phyloP scores from a whole-genome alignment of 2,113 vertebrate genomes.

The Clupea harengus region DNA sequence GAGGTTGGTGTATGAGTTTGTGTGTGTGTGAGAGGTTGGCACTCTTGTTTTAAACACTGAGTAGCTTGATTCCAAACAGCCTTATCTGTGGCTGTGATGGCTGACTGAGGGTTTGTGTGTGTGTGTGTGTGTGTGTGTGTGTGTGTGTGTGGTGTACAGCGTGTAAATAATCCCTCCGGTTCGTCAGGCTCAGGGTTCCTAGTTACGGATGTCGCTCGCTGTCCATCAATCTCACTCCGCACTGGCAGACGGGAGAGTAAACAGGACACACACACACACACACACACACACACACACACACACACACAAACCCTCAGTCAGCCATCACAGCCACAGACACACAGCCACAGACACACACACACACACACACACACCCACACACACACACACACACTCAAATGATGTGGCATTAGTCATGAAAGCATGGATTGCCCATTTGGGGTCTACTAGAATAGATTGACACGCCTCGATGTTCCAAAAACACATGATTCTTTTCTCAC shows the following conservation, averaged over 20 bases:
- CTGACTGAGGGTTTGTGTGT: too few relatives aligned
- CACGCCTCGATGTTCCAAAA: too few relatives aligned
- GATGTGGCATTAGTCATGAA: neutral
- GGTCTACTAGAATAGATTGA: too few relatives aligned
- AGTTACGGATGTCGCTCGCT: neutral
- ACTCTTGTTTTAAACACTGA: too few relatives aligned
- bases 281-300: neutral
- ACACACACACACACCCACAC: slow-evolving; percentile 5
- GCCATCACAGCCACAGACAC: too few relatives aligned
- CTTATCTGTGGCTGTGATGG: too few relatives aligned
- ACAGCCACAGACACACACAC: slow-evolving; percentile 3
- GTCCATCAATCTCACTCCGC: neutral
- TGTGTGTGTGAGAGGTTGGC: too few relatives aligned
- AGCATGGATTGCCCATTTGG: neutral
- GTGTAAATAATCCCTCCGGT: neutral
- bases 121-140: too few relatives aligned
- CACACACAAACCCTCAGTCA: too few relatives aligned
- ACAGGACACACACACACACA: neutral
- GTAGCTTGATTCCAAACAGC: too few relatives aligned
- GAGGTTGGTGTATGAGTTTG: too few relatives aligned
- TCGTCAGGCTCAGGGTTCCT: neutral
- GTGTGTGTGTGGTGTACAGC: neutral
- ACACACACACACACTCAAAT: neutral
- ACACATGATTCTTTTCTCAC: too few relatives aligned
- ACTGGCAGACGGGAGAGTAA: neutral